phyloP scores from a whole-genome alignment of 2,797 vertebrate species.

The Cygnus olor region DNA sequence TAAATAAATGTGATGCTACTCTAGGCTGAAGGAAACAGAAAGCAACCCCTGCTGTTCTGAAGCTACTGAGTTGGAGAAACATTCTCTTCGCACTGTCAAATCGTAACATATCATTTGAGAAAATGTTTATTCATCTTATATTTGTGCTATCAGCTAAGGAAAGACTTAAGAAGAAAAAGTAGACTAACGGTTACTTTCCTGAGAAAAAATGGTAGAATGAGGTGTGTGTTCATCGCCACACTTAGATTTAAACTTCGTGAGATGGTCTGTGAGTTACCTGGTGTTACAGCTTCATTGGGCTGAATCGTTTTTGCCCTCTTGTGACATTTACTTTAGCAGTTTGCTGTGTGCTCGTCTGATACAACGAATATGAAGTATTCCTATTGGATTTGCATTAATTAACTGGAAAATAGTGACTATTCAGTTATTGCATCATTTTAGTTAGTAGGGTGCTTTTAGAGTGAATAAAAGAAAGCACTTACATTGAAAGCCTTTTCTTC shows the following conservation, averaged over 20 bases:
- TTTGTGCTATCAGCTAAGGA: not conserved
- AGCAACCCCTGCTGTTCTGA: not conserved
- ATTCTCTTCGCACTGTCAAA: not conserved
- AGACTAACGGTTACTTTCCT: not conserved
- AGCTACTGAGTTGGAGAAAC: not conserved
- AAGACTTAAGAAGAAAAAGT: not conserved
- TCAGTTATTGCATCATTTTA: not conserved
- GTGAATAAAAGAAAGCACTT: not conserved
- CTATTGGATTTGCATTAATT: not conserved
- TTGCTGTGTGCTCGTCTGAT: not conserved
- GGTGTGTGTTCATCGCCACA: not conserved
- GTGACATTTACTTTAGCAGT: not conserved
- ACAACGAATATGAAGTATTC: not conserved
- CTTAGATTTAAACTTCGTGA: not conserved
- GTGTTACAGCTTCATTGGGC: not conserved
- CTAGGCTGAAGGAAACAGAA: not conserved
- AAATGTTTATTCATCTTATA: not conserved
- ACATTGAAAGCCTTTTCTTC: not conserved
- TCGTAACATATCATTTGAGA: not conserved
- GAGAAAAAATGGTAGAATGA: not conserved
- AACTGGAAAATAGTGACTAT: not conserved
- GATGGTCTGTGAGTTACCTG: not conserved
- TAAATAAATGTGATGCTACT: not conserved
- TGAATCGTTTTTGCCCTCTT: not conserved
- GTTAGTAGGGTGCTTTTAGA: not conserved